A percentile compares a stretch with the other conserved stretches of the same genome.
These are phyloP conservation scores for Bovichtus variegatus DNA, from an alignment of 2,797 vertebrate species.

Conservation along the genomic window DNA sequence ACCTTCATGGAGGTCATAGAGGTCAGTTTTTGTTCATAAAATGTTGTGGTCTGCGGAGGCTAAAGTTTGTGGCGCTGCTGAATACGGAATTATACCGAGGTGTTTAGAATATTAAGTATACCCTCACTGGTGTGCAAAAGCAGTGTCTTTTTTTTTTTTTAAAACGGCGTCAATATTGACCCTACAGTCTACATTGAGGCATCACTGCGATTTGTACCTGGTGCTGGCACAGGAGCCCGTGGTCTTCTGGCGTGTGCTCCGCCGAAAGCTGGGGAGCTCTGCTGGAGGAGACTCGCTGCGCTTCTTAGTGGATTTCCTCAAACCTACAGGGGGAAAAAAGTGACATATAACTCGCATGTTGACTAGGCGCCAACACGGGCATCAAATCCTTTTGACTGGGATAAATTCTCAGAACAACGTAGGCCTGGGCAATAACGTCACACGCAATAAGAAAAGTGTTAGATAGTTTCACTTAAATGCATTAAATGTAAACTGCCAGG, in stretches of 20 bases:
- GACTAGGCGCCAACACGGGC: background rate
- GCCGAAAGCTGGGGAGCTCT: conserved; percentile 99
- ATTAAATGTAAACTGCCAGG: too few relatives aligned
- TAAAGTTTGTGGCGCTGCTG: background rate
- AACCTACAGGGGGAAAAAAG: conserved; percentile 81
- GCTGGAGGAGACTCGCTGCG: conserved; percentile 99
- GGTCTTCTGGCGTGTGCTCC: conserved; percentile 99
- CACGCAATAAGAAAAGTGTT: too few relatives aligned
- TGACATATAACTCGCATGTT: background rate
- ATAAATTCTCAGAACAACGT: background rate
- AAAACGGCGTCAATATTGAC: background rate
- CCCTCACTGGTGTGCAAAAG: background rate
- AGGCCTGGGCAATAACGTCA: background rate
- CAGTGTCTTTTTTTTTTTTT: background rate
- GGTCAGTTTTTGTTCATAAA: background rate
- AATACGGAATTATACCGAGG: background rate
- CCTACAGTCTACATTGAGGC: background rate
- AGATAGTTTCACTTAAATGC: too few relatives aligned
- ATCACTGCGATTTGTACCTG: conserved; percentile 81
- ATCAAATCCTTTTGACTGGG: background rate
- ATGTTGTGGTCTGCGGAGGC: background rate
- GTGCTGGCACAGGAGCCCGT: conserved; percentile 99
- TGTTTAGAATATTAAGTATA: background rate
- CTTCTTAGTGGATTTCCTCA: conserved; percentile 99
- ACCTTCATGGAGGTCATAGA: background rate